These are phyloP conservation scores for Drosophila nigricruria DNA, from an alignment of 2,888 invertebrate species.

Conservation along the genomic window DNA sequence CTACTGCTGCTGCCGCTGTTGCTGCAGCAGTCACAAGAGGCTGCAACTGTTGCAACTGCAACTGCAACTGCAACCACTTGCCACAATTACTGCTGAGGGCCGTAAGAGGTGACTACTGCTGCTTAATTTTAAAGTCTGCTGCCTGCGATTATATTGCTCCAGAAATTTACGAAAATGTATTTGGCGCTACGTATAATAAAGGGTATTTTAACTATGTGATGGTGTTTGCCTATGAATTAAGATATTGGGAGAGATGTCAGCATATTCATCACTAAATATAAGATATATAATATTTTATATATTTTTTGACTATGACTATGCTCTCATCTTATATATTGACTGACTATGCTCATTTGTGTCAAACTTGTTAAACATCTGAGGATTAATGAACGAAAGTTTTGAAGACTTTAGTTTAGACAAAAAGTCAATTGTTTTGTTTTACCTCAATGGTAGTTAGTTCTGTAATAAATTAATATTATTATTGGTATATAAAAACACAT, in stretches of 20 bases:
- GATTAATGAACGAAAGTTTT: too few species aligned
- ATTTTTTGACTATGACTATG: too few species aligned
- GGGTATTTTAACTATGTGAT: conserved; percentile 11
- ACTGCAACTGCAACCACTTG: conserved; percentile 62
- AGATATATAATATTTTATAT: too few species aligned
- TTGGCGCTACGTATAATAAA: background rate
- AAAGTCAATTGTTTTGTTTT: too few species aligned
- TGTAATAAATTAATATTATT: too few species aligned
- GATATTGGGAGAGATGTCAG: background rate
- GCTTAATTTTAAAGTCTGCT: conserved; percentile 74
- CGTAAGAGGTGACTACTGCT: conserved; percentile 42
- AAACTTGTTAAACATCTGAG: too few species aligned
- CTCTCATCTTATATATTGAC: too few species aligned
- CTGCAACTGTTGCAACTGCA: conserved; percentile 47
- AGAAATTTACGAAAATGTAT: conserved; percentile 79
- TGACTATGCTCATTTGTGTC: too few species aligned
- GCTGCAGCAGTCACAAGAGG: conserved; percentile 49
- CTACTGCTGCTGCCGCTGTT: conserved; percentile 44
- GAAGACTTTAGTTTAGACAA: too few species aligned
- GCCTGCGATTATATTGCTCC: conserved; percentile 82
- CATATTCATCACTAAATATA: background rate
- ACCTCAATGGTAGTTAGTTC: too few species aligned
- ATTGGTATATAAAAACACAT: too few species aligned
- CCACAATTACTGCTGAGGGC: conserved; percentile 69
- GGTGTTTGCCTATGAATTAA: background rate